phyloP scores from a whole-genome alignment of 2,797 vertebrate genomes.

The Sebastolobus altivelis region DNA sequence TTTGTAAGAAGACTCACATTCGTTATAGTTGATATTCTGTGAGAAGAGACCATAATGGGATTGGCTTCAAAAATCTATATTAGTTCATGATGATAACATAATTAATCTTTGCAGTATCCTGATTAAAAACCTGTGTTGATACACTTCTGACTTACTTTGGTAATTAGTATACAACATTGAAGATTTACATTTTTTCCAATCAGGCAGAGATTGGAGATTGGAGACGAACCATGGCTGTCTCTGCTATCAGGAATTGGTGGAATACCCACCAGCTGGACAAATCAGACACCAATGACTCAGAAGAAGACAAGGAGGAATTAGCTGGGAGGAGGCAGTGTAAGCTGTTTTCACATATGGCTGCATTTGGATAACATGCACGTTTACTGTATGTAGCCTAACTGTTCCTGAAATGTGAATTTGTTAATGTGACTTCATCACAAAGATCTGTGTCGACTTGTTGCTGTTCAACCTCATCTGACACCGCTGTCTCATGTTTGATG shows the following conservation, averaged over 20 bases:
- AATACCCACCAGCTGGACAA: slow-evolving; percentile 50
- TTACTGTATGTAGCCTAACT: background rate
- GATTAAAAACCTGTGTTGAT: background rate
- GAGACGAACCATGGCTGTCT: slow-evolving; percentile 14
- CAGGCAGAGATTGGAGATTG: slow-evolving; percentile 47
- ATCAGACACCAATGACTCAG: slow-evolving; percentile 49
- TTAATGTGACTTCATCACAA: background rate
- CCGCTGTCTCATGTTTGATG: background rate
- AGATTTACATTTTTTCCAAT: slow-evolving; percentile 23
- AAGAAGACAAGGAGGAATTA: slow-evolving; percentile 49
- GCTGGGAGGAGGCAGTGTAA: slow-evolving; percentile 74
- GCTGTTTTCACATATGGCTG: slow-evolving; percentile 21
- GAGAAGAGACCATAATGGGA: background rate
- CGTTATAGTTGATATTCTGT: background rate
- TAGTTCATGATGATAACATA: background rate
- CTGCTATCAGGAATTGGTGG: slow-evolving; percentile 66
- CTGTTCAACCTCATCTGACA: background rate
- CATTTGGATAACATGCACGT: background rate
- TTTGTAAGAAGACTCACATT: background rate
- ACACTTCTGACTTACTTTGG: background rate
- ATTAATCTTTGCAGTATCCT: background rate
- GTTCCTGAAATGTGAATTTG: background rate
- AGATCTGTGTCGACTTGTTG: background rate
- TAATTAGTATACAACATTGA: background rate
- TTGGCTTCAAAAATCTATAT: background rate